A percentile compares a stretch with the other conserved stretches of the same genome.
Evolutionary conservation across 2,797 vertebrate species (phyloP).

Genomic region (Myotis findleyi): DNA sequence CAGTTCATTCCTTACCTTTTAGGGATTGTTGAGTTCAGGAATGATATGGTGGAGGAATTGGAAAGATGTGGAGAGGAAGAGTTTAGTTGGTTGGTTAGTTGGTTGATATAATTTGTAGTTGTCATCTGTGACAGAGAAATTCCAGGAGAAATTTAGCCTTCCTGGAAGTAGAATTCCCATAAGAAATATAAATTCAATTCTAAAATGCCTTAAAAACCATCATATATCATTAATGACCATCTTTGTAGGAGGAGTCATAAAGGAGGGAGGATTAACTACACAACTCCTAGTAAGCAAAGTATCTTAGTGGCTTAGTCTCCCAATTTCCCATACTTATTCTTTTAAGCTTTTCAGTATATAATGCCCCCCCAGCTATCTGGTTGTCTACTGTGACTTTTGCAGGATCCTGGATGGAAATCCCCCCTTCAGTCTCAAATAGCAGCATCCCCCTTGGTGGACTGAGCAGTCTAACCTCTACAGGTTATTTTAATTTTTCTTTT

Average conservation of each 20-base stretch:
- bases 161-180: background rate
- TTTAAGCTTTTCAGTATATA: background rate
- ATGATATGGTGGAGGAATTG: background rate
- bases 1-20: background rate
- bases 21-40: background rate
- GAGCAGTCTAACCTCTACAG: too few species aligned
- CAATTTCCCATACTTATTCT: too few species aligned
- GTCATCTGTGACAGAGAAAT: background rate
- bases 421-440: background rate
- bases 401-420: background rate
- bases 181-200: background rate
- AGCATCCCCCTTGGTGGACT: background rate
- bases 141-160: background rate
- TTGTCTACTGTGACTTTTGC: background rate
- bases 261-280: background rate
- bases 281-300: background rate
- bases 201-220: background rate
- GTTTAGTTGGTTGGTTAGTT: background rate
- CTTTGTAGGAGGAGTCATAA: background rate
- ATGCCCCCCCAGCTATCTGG: background rate
- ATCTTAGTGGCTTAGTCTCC: too few species aligned
- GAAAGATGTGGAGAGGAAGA: background rate
- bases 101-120: background rate
- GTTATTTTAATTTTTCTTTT: background rate
- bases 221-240: too few species aligned